Conservation (phyloP, 2,888 invertebrate genomes). For the Mesochorus sp. region DNA sequence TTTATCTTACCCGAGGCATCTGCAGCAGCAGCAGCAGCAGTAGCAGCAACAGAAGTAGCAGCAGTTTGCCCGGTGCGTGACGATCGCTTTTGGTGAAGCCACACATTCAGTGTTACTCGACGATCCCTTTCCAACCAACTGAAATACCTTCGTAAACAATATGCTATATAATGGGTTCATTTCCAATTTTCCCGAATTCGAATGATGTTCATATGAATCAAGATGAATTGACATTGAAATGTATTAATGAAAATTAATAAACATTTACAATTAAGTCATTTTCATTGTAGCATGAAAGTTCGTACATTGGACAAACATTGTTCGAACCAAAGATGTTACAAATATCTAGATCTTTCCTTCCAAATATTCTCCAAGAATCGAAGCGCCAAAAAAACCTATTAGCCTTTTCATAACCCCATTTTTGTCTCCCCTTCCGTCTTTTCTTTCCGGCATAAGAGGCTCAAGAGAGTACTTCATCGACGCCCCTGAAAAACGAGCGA, state of each 20-base stretch:
- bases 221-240: too few species aligned
- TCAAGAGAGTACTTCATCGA: slow-evolving; percentile 26
- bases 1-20: slow-evolving; percentile 79
- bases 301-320: too few species aligned
- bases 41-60: too few species aligned
- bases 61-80: slow-evolving; percentile 38
- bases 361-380: neutral
- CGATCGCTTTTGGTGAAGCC: slow-evolving; percentile 62
- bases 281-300: too few species aligned
- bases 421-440: neutral
- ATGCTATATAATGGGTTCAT: neutral
- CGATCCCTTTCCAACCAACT: slow-evolving; percentile 46
- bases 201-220: too few species aligned
- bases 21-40: slow-evolving; percentile 70
- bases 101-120: slow-evolving; percentile 53
- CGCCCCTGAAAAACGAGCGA: slow-evolving; percentile 10
- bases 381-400: neutral
- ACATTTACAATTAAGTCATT: too few species aligned
- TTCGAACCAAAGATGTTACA: neutral
- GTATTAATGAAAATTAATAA: too few species aligned
- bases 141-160: neutral
- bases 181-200: too few species aligned
- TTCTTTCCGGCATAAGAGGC: neutral
- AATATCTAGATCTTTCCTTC: neutral
- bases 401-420: neutral